Conservation (phyloP, 1,140 invertebrate species). For the Brachionus manjavacas region DNA sequence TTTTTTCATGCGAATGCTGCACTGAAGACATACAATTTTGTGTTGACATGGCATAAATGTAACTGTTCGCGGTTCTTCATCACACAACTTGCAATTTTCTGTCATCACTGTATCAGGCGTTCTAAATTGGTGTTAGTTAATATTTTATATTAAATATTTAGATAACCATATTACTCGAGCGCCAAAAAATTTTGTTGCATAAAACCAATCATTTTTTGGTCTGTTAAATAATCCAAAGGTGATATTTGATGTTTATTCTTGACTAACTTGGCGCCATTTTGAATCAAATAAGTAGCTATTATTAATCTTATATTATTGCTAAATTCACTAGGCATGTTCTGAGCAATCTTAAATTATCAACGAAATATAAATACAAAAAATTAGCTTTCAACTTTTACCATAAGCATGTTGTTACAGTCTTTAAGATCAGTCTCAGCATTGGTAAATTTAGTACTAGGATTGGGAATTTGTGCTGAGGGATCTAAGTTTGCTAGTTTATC, state of each 20-base stretch:
- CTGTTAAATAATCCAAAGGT: conserved; percentile 30
- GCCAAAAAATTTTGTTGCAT: conserved; percentile 29
- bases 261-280: conserved; percentile 37
- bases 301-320: conserved; percentile 21
- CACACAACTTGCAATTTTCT: conserved; percentile 67
- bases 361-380: background rate
- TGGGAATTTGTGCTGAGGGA: conserved; percentile 42
- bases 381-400: background rate
- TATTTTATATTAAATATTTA: background rate
- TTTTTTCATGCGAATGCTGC: conserved; percentile 72
- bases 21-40: conserved; percentile 71
- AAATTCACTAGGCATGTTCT: conserved; percentile 25
- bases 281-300: conserved; percentile 31
- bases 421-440: conserved; percentile 9
- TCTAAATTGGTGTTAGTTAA: background rate
- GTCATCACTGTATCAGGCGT: background rate
- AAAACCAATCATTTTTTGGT: background rate
- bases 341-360: conserved; percentile 15
- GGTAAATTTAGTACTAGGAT: conserved; percentile 49
- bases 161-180: background rate
- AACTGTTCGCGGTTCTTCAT: conserved; percentile 64
- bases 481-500: conserved; percentile 31
- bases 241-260: conserved; percentile 41
- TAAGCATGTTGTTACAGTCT: conserved; percentile 16
- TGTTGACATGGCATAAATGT: conserved; percentile 71